A percentile compares a stretch with the other conserved stretches of the same genome.
phyloP scores from a whole-genome alignment of 2,113 vertebrate genomes.

The Pterocles orientalis region DNA sequence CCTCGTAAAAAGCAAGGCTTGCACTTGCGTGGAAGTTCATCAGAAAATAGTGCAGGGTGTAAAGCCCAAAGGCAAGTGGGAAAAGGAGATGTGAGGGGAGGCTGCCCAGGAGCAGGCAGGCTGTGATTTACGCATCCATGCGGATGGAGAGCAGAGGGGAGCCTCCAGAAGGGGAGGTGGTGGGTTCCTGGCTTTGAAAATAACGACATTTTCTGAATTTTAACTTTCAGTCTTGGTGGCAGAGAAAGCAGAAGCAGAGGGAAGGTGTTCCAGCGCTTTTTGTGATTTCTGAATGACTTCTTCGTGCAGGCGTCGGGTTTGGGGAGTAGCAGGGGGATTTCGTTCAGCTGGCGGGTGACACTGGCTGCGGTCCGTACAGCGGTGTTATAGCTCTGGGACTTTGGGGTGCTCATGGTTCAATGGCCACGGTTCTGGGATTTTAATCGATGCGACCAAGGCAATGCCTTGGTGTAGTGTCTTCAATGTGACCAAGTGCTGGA shows the following conservation, averaged over 20 bases:
- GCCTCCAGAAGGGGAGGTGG: background rate
- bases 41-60: background rate
- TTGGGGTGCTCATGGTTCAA: accelerated
- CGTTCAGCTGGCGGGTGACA: background rate
- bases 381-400: too few species aligned
- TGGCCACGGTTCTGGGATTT: background rate
- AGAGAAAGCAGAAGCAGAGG: background rate
- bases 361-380: background rate
- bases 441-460: too few species aligned
- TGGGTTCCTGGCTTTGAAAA: background rate
- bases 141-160: background rate
- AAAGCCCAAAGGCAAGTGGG: background rate
- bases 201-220: background rate
- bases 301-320: background rate
- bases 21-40: background rate
- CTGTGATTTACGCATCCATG: background rate
- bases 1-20: background rate
- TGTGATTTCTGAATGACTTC: background rate
- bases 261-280: background rate
- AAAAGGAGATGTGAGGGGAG: background rate
- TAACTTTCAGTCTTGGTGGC: background rate
- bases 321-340: background rate
- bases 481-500: background rate
- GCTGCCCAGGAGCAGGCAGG: too few species aligned
- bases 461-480: accelerated